Percentiles rank a stretch among this genome's conserved stretches.
These are phyloP conservation scores for Sweltsa coloradensis DNA, from an alignment of 1,140 invertebrate species.

Conservation along the genomic window DNA sequence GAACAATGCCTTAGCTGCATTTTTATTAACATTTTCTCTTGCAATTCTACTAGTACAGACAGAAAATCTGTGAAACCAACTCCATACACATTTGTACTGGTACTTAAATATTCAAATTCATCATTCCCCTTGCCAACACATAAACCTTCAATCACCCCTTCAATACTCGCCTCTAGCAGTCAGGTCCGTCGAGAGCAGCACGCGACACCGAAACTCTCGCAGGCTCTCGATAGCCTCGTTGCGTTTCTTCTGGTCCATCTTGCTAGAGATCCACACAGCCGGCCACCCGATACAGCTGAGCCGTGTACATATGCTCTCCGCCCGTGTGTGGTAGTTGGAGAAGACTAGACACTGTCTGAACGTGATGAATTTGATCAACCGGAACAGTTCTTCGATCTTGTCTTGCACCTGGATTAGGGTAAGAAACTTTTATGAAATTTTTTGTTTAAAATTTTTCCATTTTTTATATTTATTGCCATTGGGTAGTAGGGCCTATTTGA, in stretches of 20 bases:
- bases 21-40: too few species aligned
- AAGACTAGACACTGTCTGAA: slow-evolving; percentile 90
- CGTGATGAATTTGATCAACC: slow-evolving; percentile 53
- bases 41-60: slow-evolving; percentile 18
- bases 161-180: slow-evolving; percentile 53
- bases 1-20: too few species aligned
- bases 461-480: too few species aligned
- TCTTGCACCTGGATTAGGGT: slow-evolving; percentile 35
- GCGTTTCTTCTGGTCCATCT: slow-evolving; percentile 64
- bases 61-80: too few species aligned
- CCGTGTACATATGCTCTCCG: slow-evolving; percentile 54
- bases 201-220: slow-evolving; percentile 63
- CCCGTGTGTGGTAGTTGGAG: slow-evolving; percentile 66
- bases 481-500: too few species aligned
- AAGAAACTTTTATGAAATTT: slow-evolving; percentile 23
- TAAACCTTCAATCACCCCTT: slow-evolving; percentile 1
- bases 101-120: too few species aligned
- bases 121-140: slow-evolving; percentile 8
- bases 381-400: slow-evolving; percentile 56
- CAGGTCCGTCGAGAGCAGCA: slow-evolving; percentile 87
- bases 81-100: too few species aligned
- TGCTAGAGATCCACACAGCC: slow-evolving; percentile 56
- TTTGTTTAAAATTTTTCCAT: slow-evolving; percentile 31
- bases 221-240: slow-evolving; percentile 62
- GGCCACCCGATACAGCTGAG: slow-evolving; percentile 56